These are phyloP conservation scores for Crocidura indochinensis DNA, from an alignment of 2,797 vertebrate genomes.

Conservation along the genomic window DNA sequence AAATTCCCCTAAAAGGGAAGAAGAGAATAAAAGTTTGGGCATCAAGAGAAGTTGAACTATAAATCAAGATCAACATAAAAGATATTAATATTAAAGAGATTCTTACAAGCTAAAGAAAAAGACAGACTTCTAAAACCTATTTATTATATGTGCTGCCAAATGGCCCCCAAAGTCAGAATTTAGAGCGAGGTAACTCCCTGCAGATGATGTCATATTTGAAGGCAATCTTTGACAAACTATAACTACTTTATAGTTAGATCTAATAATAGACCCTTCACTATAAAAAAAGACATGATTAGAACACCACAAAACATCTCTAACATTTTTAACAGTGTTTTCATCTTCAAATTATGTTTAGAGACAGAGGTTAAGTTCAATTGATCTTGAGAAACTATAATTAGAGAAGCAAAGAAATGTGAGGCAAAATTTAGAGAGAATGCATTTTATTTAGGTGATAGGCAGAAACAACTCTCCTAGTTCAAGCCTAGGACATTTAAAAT, in stretches of 20 bases:
- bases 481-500: not conserved
- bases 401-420: constrained; percentile 22
- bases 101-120: not conserved
- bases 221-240: not conserved
- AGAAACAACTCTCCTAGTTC: not conserved
- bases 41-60: not conserved
- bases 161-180: too few species aligned
- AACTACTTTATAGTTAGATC: not conserved
- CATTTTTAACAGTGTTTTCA: not conserved
- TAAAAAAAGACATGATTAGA: too few species aligned
- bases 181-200: not conserved
- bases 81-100: not conserved
- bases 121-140: not conserved
- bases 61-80: not conserved
- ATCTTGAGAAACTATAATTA: constrained; percentile 12
- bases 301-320: not conserved
- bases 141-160: not conserved
- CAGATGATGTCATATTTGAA: not conserved
- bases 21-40: not conserved
- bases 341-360: not conserved
- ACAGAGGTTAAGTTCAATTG: constrained; percentile 1
- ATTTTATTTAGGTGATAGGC: not conserved
- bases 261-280: not conserved
- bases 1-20: too few species aligned
- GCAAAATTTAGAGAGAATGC: constrained; percentile 80